Conservation (phyloP, 2,888 invertebrate genomes). For the Amphipoea oculea region DNA sequence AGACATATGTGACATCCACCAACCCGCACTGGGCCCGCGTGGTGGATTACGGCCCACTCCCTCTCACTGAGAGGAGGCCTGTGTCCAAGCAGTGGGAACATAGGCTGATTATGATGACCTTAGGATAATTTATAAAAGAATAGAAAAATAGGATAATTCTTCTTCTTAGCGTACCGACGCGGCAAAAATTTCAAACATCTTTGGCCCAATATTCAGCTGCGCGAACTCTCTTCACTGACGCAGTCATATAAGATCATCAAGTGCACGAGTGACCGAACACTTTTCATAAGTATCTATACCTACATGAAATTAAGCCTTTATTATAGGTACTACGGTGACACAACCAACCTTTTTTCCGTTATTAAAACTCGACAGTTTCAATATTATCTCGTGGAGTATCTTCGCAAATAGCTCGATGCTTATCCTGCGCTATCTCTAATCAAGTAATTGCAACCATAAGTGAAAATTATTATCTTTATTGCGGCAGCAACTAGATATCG, state of each 20-base stretch:
- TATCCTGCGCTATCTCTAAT: slow-evolving; percentile 50
- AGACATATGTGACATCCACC: background rate
- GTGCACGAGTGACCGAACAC: too few relatives aligned
- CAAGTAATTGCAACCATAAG: slow-evolving; percentile 43
- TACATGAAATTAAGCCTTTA: background rate
- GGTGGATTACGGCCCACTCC: background rate
- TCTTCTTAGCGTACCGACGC: too few relatives aligned
- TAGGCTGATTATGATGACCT: background rate
- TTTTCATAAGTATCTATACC: too few relatives aligned
- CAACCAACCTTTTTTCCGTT: background rate
- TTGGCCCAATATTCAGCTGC: too few relatives aligned
- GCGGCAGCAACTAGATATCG: slow-evolving; percentile 8
- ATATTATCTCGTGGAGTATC: slow-evolving; percentile 33
- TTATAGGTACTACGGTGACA: background rate
- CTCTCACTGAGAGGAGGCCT: background rate
- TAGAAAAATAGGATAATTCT: background rate
- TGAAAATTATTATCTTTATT: slow-evolving; percentile 55
- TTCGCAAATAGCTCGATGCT: slow-evolving; percentile 48
- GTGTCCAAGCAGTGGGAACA: background rate
- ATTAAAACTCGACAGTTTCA: slow-evolving; percentile 12
- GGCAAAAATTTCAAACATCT: too few relatives aligned
- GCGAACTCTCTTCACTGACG: too few relatives aligned
- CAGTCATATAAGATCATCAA: too few relatives aligned
- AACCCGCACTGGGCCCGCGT: background rate
- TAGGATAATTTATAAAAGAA: background rate